Evolutionary conservation across 35 echinoderm and acorn worm genomes (phyloP), one percentile per base, ranked within the genome.

Genomic region (Amphiura filiformis): DNA sequence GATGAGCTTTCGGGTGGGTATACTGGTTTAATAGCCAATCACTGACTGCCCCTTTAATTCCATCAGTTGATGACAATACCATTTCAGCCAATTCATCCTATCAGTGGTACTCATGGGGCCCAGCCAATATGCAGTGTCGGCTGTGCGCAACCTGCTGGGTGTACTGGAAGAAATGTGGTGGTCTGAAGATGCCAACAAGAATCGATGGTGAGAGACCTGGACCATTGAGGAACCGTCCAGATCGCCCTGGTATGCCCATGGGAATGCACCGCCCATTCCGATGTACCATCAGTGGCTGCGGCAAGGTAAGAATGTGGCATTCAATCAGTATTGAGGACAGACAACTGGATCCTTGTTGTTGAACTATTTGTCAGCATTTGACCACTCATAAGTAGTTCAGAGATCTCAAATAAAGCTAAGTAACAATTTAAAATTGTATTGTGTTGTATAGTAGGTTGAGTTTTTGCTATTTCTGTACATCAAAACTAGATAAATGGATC

Each of bases 51-150:
- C n/a, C n/a, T n/a, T n/a, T n/a, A n/a, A n/a, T n/a, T n/a, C n/a
- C n/a, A n/a, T n/a, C n/a, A n/a, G n/a, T n/a, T n/a, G n/a, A n/a
- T n/a, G n/a, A n/a, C n/a, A n/a, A n/a, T n/a, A n/a, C n/a, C n/a
- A n/a, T n/a, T n/a, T n/a, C n/a, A 99, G 96, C 96, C 15, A 92
- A 82, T 39, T 86, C 87, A 57, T 99, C 96, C n/a, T 95, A 95
- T 56, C 96, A 99, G 81, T 99, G 96, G 96, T 99, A 99, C 84
- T 99, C 96, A 2, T 99, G 96, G 96, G 96, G 96, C 47, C 96
- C 96, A 82, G 96, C 96, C 56, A 99, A 99, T 90, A 99, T 99
- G 96, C 96, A 99, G 87, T 99, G 96, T 76, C 35, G 96, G 32
- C 93, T 99, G 38, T 99, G 96, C 88, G 96, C 96, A 32, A 86